A percentile compares a stretch with the other conserved stretches of the same genome.
phyloP scores from a whole-genome alignment of 2,888 invertebrate genomes.

The Mythimna impura region DNA sequence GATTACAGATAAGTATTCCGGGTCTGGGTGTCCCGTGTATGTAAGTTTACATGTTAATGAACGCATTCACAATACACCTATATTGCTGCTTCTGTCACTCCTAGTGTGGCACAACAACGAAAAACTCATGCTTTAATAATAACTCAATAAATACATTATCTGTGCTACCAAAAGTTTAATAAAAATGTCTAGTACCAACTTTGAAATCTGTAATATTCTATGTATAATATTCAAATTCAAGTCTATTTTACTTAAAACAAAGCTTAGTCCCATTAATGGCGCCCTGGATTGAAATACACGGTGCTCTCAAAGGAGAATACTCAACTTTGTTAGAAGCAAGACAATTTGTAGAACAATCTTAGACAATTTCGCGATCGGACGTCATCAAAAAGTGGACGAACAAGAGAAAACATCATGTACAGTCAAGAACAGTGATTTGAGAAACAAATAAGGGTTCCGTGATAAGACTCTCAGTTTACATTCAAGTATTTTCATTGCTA shows the following conservation, averaged over 20 bases:
- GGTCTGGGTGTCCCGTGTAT: too few species aligned
- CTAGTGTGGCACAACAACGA: too few species aligned
- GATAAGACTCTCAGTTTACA: conserved; percentile 84
- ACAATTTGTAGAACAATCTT: conserved; percentile 61
- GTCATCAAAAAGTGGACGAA: conserved; percentile 61
- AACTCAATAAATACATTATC: neutral
- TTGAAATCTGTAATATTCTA: conserved; percentile 9
- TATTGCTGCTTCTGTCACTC: too few species aligned
- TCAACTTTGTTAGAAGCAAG: conserved; percentile 57
- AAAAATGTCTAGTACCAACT: conserved; percentile 26
- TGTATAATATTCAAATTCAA: conserved; percentile 34
- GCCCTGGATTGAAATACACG: conserved; percentile 49
- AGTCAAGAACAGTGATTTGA: conserved; percentile 81
- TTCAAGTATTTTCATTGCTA: conserved; percentile 84
- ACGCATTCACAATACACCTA: too few species aligned
- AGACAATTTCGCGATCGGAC: conserved; percentile 57
- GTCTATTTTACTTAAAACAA: conserved; percentile 45
- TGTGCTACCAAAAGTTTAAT: conserved; percentile 21
- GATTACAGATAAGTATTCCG: too few species aligned
- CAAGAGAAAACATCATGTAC: conserved; percentile 72
- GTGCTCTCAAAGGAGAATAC: conserved; percentile 59
- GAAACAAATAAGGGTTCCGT: conserved; percentile 83
- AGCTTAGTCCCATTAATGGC: conserved; percentile 40
- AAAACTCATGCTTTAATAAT: neutral
- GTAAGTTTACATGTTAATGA: too few species aligned